Base-by-base conservation (phyloP, 2,888 invertebrate species). In the Hydrotaea cyrtoneurina region DNA sequence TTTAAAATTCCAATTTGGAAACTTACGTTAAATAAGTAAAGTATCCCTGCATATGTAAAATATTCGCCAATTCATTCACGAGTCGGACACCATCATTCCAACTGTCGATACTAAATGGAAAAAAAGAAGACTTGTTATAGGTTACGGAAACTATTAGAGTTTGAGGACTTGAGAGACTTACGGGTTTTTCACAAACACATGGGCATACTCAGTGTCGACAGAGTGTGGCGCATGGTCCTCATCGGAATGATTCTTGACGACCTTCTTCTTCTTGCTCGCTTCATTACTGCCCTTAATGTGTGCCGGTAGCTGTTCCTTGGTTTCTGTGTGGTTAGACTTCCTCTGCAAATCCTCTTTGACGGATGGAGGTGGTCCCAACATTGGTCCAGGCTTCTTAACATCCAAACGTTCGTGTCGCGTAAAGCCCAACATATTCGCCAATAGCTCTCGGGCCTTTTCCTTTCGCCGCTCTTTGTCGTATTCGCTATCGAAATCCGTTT, bases 321-420 rank as follows among this genome's bases (percentile, higher is more conserved):
- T 90, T 19, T 87, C 88, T 7, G 87, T 75, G 31, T 89, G 88
- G 26, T 78, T 86, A 10, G 53, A 53, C 13, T 80, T 85, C 17
- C 53, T 72, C 31, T 31, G 3, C 11, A 71, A 46, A 19, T 88
- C 87, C 10, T 87, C 86, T 39, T 88, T 78, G 3, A 83, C 74
- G 15, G 89, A 86, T 5, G 87, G 88, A 17, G 91, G 92, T n/a
- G 92, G 92, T 19, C 91, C 92, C 57, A 92, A 95, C 82, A 95
- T 95, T 72, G 98, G 98, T 81, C 98, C 98, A n/a, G 98, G 98
- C 93, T 98, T 98, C 93, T 98, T 98, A 73, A 98, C 98, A 93
- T 98, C 98, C 87, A 97, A 94, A 89, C 98, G 94, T 93, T 98
- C 98, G 88, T 96, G 96, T 89, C 98, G 94, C 89, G 96, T 96